Percentiles rank a stretch among this genome's conserved stretches.
These are phyloP conservation scores for Dryadula phaetusa DNA, from an alignment of 2,888 invertebrate species.

Conservation along the genomic window DNA sequence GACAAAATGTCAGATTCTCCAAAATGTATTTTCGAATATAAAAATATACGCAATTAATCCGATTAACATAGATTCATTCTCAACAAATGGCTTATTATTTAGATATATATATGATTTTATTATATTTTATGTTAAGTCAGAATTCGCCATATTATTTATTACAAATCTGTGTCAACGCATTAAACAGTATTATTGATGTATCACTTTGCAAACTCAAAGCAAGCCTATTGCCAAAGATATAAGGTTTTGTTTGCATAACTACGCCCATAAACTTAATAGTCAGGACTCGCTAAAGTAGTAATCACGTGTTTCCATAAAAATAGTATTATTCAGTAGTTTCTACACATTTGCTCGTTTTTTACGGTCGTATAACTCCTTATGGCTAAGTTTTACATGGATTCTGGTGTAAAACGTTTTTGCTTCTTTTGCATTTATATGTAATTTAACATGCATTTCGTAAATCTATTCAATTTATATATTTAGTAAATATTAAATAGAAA, in stretches of 20 bases:
- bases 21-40: too few relatives aligned
- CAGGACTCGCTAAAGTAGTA: slow-evolving; percentile 53
- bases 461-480: not conserved
- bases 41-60: too few relatives aligned
- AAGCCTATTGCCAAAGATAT: not conserved
- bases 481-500: not conserved
- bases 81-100: not conserved
- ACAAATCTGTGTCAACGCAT: slow-evolving; percentile 24
- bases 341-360: slow-evolving; percentile 48
- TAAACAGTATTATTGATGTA: slow-evolving; percentile 26
- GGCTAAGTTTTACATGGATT: slow-evolving; percentile 18
- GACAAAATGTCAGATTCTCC: too few relatives aligned
- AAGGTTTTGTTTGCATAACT: slow-evolving; percentile 7
- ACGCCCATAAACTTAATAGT: slow-evolving; percentile 53
- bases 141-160: slow-evolving; percentile 22
- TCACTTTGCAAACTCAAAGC: not conserved
- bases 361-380: slow-evolving; percentile 37
- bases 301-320: slow-evolving; percentile 54
- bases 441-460: not conserved
- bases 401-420: not conserved
- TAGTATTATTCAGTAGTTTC: slow-evolving; percentile 51
- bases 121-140: not conserved
- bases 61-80: too few relatives aligned
- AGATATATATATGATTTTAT: not conserved
- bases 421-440: not conserved